Percentiles rank a stretch among this genome's conserved stretches.
These are phyloP conservation scores for Paralvinella palmiformis DNA, from an alignment of 1,140 invertebrate species.

Conservation along the genomic window DNA sequence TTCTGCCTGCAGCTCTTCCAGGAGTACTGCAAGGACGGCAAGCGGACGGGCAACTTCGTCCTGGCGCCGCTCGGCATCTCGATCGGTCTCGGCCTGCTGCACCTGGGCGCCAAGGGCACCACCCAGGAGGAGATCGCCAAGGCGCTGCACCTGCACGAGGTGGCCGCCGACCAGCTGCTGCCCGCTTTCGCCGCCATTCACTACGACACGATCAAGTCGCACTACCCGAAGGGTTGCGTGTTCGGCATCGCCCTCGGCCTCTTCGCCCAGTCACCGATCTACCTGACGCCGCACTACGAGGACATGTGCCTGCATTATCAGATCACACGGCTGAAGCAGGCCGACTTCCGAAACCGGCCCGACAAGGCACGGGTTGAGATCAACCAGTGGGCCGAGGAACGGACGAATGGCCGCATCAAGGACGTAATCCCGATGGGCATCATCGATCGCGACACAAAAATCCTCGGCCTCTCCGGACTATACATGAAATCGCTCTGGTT, in stretches of 20 bases:
- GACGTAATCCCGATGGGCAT: conserved; percentile 20
- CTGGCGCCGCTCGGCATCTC: conserved; percentile 14
- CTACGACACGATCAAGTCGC: conserved; percentile 13
- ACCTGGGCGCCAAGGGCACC: conserved; percentile 13
- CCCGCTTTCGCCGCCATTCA: conserved; percentile 20
- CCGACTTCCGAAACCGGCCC: conserved; percentile 16
- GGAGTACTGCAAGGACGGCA: conserved; percentile 20
- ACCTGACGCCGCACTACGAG: conserved; percentile 10
- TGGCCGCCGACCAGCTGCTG: conserved; percentile 10
- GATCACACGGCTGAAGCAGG: conserved; percentile 11
- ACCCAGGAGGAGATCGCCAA: conserved; percentile 18
- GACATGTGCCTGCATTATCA: conserved; percentile 8
- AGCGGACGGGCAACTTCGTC: conserved; percentile 19
- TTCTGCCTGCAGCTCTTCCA: conserved; percentile 14
- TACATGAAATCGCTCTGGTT: conserved; percentile 14
- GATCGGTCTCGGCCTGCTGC: conserved; percentile 17
- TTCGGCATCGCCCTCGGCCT: conserved; percentile 11
- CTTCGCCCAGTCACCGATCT: conserved; percentile 4
- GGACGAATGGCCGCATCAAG: conserved; percentile 20
- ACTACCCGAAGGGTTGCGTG: conserved; percentile 11
- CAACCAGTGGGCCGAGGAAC: conserved; percentile 21
- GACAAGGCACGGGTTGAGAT: conserved; percentile 23
- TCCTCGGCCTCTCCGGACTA: conserved; percentile 12
- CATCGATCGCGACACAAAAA: conserved; percentile 13
- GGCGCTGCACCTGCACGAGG: neutral